Evolutionary conservation across 1,140 invertebrate genomes (phyloP).

Genomic region (Tetranychus cinnabarinus): DNA sequence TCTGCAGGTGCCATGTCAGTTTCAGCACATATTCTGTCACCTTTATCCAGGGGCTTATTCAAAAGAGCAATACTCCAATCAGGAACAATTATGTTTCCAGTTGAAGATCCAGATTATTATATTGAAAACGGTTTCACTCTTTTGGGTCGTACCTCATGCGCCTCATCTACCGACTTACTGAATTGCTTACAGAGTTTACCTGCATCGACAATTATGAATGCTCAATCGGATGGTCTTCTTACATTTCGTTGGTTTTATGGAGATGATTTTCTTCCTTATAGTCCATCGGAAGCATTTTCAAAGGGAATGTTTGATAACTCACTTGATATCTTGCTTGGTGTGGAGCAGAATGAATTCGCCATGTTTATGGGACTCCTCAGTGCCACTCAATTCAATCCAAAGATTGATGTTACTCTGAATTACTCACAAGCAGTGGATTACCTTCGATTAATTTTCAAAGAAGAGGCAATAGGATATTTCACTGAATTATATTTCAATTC

Average conservation of each 20-base stretch:
- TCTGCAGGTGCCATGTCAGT: constrained; percentile 29
- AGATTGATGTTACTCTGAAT: background rate
- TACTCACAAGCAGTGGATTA: background rate
- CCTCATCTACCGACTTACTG: background rate
- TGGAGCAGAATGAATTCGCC: background rate
- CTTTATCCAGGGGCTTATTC: constrained; percentile 20
- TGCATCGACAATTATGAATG: background rate
- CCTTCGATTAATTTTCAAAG: background rate
- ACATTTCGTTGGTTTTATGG: background rate
- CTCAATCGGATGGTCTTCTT: background rate
- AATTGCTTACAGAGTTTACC: background rate
- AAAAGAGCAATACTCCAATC: constrained; percentile 10
- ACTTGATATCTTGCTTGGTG: background rate
- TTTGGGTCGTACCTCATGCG: background rate
- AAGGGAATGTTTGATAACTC: background rate
- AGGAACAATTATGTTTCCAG: constrained; percentile 2
- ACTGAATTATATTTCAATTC: background rate
- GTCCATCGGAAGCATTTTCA: background rate
- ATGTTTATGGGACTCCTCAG: background rate
- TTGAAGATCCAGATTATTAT: background rate
- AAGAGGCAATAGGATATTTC: background rate
- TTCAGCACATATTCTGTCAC: constrained; percentile 31
- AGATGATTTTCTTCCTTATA: background rate
- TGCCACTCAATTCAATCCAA: background rate
- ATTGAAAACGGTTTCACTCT: background rate